These are phyloP conservation scores for Drosophila phalerata DNA, from an alignment of 2,888 invertebrate genomes.

Conservation along the genomic window DNA sequence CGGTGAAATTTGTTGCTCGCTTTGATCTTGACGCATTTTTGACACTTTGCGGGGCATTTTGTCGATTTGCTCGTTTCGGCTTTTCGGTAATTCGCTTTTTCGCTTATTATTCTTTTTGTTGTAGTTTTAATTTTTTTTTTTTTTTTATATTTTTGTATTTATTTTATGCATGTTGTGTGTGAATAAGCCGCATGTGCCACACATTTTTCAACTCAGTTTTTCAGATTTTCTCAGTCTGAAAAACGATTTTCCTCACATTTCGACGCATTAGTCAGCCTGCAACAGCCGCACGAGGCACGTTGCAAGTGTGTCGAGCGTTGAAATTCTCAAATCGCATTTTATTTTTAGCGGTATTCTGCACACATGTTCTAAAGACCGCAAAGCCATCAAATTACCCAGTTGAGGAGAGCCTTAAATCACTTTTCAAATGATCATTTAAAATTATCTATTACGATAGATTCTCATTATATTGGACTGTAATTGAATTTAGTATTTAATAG, in stretches of 20 bases:
- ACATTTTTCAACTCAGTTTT: conserved; percentile 60
- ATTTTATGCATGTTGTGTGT: conserved; percentile 26
- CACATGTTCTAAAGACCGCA: conserved; percentile 30
- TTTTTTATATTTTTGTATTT: conserved; percentile 16
- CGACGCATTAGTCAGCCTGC: conserved; percentile 70
- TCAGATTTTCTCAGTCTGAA: conserved; percentile 22
- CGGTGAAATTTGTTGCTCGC: conserved; percentile 68
- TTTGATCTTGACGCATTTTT: conserved; percentile 79
- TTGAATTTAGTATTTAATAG: not conserved
- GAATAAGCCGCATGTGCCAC: conserved; percentile 62
- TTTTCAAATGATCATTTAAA: not conserved
- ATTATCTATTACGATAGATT: conserved; percentile 5
- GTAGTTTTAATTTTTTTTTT: conserved; percentile 2
- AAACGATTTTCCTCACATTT: conserved; percentile 58
- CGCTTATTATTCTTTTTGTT: conserved; percentile 14
- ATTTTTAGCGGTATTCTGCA: conserved; percentile 44
- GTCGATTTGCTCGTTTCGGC: conserved; percentile 60
- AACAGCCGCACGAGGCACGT: conserved; percentile 49
- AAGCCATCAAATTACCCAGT: not conserved
- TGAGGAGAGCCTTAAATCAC: not conserved
- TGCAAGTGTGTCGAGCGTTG: conserved; percentile 36
- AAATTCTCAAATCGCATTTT: conserved; percentile 46
- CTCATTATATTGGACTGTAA: not conserved
- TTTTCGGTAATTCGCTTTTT: conserved; percentile 16
- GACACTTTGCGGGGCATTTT: conserved; percentile 73